A percentile compares a stretch with the other conserved stretches of the same genome.
phyloP scores from a whole-genome alignment of 2,888 invertebrate species.

The Euspilapteryx auroguttella region DNA sequence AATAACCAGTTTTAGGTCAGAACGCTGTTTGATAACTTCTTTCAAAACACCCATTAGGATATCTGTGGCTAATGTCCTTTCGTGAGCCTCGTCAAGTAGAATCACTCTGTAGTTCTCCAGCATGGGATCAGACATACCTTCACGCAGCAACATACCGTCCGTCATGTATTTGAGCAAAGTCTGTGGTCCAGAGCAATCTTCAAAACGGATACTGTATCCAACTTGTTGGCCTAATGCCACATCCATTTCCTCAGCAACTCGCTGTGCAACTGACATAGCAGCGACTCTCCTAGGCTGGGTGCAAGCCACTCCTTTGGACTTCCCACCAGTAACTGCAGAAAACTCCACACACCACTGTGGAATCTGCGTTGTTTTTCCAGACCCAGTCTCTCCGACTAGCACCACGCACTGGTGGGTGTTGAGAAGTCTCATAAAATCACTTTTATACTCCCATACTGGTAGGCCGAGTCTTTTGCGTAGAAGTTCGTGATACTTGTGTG shows the following conservation, averaged over 20 bases:
- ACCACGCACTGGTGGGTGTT: slow-evolving; percentile 93
- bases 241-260: slow-evolving; percentile 99
- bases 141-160: slow-evolving; percentile 98
- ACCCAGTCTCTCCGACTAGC: slow-evolving; percentile 98
- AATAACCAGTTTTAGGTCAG: slow-evolving; percentile 94
- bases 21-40: slow-evolving; percentile 91
- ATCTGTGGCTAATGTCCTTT: slow-evolving; percentile 97
- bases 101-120: slow-evolving; percentile 95
- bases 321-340: slow-evolving; percentile 30
- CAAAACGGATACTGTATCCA: slow-evolving; percentile 87
- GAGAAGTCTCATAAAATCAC: slow-evolving; percentile 94
- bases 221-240: slow-evolving; percentile 75
- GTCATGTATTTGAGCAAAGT: slow-evolving; percentile 98
- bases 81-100: slow-evolving; percentile 97
- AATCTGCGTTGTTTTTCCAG: slow-evolving; percentile 99
- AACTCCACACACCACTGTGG: slow-evolving; percentile 70
- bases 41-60: slow-evolving; percentile 98
- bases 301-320: slow-evolving; percentile 75
- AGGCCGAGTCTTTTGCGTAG: slow-evolving; percentile 86
- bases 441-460: slow-evolving; percentile 97
- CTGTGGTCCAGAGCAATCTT: slow-evolving; percentile 94
- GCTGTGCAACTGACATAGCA: slow-evolving; percentile 98
- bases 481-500: slow-evolving; percentile 86
- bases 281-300: slow-evolving; percentile 97
- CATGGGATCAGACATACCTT: slow-evolving; percentile 99